Evolutionary conservation across 2,797 vertebrate species (phyloP).

Genomic region (Dryobates pubescens): DNA sequence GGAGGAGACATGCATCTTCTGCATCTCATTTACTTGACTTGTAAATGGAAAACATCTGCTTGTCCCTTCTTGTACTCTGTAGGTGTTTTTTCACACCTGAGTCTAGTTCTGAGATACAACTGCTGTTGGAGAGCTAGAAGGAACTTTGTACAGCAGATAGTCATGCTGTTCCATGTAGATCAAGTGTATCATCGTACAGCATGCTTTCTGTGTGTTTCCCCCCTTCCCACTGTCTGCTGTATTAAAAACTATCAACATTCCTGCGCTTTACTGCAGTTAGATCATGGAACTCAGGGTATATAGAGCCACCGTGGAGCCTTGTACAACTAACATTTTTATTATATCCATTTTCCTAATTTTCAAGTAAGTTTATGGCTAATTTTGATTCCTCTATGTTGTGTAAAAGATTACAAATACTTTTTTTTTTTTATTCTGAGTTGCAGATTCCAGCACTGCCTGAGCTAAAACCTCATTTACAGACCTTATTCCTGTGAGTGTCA

Average conservation of each 20-base stretch:
- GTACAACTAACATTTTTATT: background rate
- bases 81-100: background rate
- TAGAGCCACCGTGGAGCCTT: background rate
- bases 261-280: background rate
- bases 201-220: background rate
- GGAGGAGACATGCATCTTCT: background rate
- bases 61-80: background rate
- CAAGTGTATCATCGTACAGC: accelerated
- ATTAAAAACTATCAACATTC: background rate
- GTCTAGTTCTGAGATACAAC: background rate
- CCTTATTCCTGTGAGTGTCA: background rate
- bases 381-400: background rate
- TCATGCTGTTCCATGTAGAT: background rate
- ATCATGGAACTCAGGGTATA: background rate
- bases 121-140: background rate
- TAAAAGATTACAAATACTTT: background rate
- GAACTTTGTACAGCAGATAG: background rate
- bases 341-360: background rate
- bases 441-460: background rate
- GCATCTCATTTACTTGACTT: background rate
- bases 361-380: background rate
- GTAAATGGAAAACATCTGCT: background rate
- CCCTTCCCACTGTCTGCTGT: background rate
- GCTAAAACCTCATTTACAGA: background rate
- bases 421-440: background rate